A percentile compares a stretch with the other conserved stretches of the same genome.
Evolutionary conservation across 1,140 invertebrate species (phyloP).

Genomic region (Ostrea edulis): DNA sequence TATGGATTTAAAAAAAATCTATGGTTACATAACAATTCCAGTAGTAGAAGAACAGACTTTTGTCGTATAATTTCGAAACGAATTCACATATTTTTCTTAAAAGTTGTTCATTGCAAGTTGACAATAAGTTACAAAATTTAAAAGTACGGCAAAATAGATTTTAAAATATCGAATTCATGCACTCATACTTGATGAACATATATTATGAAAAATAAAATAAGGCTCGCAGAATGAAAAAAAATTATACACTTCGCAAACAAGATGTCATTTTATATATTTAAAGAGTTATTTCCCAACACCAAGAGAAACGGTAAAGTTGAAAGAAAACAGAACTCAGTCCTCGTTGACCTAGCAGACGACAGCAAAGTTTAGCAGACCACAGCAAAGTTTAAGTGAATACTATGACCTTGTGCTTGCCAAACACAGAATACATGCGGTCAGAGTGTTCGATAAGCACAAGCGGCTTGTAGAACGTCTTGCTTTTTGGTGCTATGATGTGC

Average conservation of each 20-base stretch:
- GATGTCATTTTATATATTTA: not conserved
- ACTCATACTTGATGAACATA: too few relatives aligned
- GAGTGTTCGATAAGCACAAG: conserved; percentile 42
- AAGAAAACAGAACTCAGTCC: not conserved
- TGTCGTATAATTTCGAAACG: too few relatives aligned
- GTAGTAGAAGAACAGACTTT: too few relatives aligned
- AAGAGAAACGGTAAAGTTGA: not conserved
- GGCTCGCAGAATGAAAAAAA: not conserved
- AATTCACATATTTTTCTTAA: too few relatives aligned
- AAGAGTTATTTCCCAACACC: not conserved
- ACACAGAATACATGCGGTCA: conserved; percentile 42
- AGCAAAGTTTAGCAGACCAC: not conserved
- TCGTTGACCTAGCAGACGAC: not conserved
- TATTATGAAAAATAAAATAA: too few relatives aligned
- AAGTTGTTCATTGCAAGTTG: too few relatives aligned
- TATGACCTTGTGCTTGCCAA: conserved; percentile 50
- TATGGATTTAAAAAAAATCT: too few relatives aligned
- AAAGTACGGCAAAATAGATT: too few relatives aligned
- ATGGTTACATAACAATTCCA: too few relatives aligned
- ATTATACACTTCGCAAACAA: not conserved
- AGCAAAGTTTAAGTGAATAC: conserved; percentile 29
- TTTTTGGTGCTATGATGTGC: conserved; percentile 45
- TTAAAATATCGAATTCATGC: too few relatives aligned
- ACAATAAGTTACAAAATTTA: too few relatives aligned
- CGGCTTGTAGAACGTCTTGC: conserved; percentile 48